Base-by-base conservation (phyloP, 2,797 vertebrate genomes). In the Neomorphus geoffroyi region DNA sequence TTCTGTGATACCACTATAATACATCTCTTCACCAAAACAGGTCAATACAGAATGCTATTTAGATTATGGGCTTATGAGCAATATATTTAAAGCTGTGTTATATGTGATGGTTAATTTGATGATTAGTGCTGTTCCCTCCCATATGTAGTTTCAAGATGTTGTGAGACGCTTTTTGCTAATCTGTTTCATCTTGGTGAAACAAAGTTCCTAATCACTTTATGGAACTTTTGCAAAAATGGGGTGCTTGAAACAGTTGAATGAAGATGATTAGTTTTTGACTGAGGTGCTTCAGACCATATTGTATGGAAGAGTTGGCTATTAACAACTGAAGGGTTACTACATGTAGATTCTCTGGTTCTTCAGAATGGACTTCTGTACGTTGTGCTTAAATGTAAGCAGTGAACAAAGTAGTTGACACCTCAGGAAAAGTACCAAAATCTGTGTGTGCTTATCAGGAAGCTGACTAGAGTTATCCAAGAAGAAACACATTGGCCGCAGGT, bases 331-430 rank as follows among this genome's bases (percentile, higher is more conserved):
- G 7, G 37, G 41, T 67, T 77, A 18, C 71, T 79, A 43, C 7
- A 2, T 2, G 1, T 43, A 39, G 46, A 35, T 74, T 83, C 35
- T 73, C n/a, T 69, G 8, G 9, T 74, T 74, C 35, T 64, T 93
- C 72, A 53, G 33, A 64, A 27, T 37, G 45, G 43, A 27, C 5
- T 80, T 93, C 4, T 8, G 67, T 53, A 37, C 39, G 39, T 35
- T 82, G 37, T 2, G 3, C 11, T 53, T 61, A 4, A 0, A 0
- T 13, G 7, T 37, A 54, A 87, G 33, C 66, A 43, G 35, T 13
- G 11, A 26, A 32, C 28, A 26, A 46, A 46, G 46, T 46, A 66
- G 39, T 21, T n/a, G 13, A 17, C 28, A 45, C 24, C 39, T 74
- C 39, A 33, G 53, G 13, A 48, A 14, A 66, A 18, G 22, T 43